Percentiles rank a stretch among this genome's conserved stretches.
These are phyloP conservation scores for Drosophila chauvacae DNA, from an alignment of 1,140 invertebrate genomes.

Conservation along the genomic window DNA sequence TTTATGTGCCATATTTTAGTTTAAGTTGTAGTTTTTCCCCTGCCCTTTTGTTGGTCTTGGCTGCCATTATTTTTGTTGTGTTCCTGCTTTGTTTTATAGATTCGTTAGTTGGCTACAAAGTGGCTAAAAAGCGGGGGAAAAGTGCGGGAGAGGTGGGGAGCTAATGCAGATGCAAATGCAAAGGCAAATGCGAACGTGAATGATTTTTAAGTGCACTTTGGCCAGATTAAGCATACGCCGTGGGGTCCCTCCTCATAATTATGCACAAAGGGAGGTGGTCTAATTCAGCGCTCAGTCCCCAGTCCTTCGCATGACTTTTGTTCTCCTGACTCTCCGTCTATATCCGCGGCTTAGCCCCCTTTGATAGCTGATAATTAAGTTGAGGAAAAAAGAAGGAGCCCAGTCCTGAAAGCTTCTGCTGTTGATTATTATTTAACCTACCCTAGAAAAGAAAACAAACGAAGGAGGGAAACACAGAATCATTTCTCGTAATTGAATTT, in stretches of 20 bases:
- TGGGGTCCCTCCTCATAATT: slow-evolving; percentile 16
- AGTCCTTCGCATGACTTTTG: slow-evolving; percentile 27
- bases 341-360: slow-evolving; percentile 4
- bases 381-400: background rate
- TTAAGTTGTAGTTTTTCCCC: slow-evolving; percentile 29
- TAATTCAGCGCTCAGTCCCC: slow-evolving; percentile 1
- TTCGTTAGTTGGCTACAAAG: slow-evolving; percentile 72
- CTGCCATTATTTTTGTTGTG: slow-evolving; percentile 42
- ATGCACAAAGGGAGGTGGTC: slow-evolving; percentile 31
- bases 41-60: slow-evolving; percentile 24
- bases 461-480: slow-evolving; percentile 15
- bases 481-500: slow-evolving; percentile 67
- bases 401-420: slow-evolving; percentile 11
- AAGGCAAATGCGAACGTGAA: slow-evolving; percentile 66
- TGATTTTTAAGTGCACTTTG: slow-evolving; percentile 75
- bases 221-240: slow-evolving; percentile 73
- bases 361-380: slow-evolving; percentile 39
- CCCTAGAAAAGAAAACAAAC: slow-evolving; percentile 3
- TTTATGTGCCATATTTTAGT: slow-evolving; percentile 65
- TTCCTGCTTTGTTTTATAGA: slow-evolving; percentile 61
- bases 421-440: slow-evolving; percentile 51
- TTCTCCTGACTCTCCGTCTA: slow-evolving; percentile 8
- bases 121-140: slow-evolving; percentile 16
- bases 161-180: slow-evolving; percentile 53
- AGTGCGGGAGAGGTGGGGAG: slow-evolving; percentile 6